Percentiles rank a stretch among this genome's conserved stretches.
phyloP scores from a whole-genome alignment of 2,113 vertebrate species.

The Eonycteris spelaea region DNA sequence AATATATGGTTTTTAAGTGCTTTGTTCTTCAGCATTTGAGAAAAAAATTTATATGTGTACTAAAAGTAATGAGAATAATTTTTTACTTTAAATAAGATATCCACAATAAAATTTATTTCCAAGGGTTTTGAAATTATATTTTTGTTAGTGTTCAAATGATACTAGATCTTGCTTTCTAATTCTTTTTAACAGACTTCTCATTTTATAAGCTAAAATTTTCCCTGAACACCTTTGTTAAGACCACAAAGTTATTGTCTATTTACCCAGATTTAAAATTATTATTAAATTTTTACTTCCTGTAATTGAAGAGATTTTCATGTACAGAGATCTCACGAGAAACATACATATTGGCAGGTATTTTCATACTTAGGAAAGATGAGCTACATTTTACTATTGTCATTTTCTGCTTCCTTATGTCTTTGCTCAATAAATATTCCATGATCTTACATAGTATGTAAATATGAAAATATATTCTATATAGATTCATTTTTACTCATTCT shows the following conservation, averaged over 20 bases:
- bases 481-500: background rate
- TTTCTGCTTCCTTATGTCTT: background rate
- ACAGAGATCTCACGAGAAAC: background rate
- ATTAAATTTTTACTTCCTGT: background rate
- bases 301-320: background rate
- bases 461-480: background rate
- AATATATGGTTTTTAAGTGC: slow-evolving; percentile 31
- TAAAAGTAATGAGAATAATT: background rate
- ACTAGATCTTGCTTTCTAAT: background rate
- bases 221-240: background rate
- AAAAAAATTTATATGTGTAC: background rate
- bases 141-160: background rate
- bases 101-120: slow-evolving; percentile 14
- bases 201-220: slow-evolving; percentile 46
- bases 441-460: background rate
- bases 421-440: slow-evolving; percentile 11
- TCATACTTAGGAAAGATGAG: background rate
- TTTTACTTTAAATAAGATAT: slow-evolving; percentile 20
- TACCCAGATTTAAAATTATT: slow-evolving; percentile 22
- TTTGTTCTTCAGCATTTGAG: slow-evolving; percentile 17
- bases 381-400: background rate
- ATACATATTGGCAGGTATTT: background rate
- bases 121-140: slow-evolving; percentile 11
- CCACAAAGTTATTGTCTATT: background rate
- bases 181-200: slow-evolving; percentile 32